A percentile compares a stretch with the other conserved stretches of the same genome.
Conservation (phyloP, 2,888 invertebrate genomes). For the Encarsia formosa region DNA sequence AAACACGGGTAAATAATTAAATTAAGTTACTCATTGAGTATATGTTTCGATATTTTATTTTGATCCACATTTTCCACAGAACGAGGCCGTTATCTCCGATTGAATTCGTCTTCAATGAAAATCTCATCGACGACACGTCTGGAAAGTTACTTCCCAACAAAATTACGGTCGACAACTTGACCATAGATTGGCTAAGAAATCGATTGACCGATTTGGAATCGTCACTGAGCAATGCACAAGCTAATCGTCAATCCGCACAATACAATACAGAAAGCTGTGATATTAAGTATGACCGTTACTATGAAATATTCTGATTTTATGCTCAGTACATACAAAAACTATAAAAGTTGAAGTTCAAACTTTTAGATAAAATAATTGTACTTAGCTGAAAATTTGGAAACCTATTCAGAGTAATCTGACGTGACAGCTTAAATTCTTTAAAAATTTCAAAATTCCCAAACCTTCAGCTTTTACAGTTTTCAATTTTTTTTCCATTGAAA, state of each 20-base stretch:
- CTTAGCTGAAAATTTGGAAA: no score
- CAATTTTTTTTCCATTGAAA: conserved; percentile 5
- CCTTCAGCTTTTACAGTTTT: no score
- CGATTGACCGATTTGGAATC: conserved; percentile 74
- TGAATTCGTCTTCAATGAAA: conserved; percentile 81
- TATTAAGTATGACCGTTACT: conserved; percentile 40
- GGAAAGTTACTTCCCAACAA: conserved; percentile 84
- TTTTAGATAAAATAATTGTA: no score
- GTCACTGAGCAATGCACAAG: conserved; percentile 75
- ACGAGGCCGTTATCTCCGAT: conserved; percentile 74
- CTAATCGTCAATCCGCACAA: conserved; percentile 50
- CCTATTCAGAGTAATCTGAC: no score
- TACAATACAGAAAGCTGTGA: conserved; percentile 41
- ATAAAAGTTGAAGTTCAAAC: no score
- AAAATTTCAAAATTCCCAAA: no score
- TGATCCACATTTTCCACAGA: conserved; percentile 55
- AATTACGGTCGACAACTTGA: conserved; percentile 87
- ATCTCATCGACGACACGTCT: conserved; percentile 81
- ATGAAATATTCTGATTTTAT: no score
- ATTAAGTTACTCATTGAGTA: conserved; percentile 5
- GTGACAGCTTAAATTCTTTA: no score
- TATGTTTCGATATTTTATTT: background rate
- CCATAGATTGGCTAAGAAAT: conserved; percentile 82
- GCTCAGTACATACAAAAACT: no score
- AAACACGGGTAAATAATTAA: conserved; percentile 71